phyloP scores from a whole-genome alignment of 2,888 invertebrate genomes.

The Drosophila kuntzei region DNA sequence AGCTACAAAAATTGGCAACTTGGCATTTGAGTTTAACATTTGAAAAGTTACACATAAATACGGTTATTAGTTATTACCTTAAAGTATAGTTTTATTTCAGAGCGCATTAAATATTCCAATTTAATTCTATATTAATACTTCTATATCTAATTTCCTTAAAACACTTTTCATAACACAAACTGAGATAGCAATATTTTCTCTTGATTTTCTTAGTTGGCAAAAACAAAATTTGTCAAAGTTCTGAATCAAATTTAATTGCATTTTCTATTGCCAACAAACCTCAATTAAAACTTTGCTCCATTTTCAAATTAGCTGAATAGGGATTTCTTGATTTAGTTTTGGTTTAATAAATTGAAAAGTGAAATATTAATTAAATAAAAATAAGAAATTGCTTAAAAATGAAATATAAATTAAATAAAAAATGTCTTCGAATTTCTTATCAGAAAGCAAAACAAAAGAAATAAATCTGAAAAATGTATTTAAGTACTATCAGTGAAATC shows the following conservation, averaged over 20 bases:
- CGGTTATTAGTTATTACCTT: conserved; percentile 47
- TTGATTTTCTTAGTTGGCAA: conserved; percentile 5
- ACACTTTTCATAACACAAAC: background rate
- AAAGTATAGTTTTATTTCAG: conserved; percentile 17
- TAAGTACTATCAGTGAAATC: conserved; percentile 27
- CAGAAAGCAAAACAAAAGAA: background rate
- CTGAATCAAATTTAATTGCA: conserved; percentile 61
- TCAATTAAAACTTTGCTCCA: conserved; percentile 66
- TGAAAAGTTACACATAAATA: conserved; percentile 57
- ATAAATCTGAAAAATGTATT: conserved; percentile 7
- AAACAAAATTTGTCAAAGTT: conserved; percentile 46
- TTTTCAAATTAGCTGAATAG: conserved; percentile 42
- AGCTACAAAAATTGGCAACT: conserved; percentile 42
- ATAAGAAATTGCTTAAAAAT: background rate
- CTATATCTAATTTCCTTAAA: background rate
- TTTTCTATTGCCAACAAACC: conserved; percentile 58
- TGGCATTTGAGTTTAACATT: conserved; percentile 42
- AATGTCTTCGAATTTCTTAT: background rate
- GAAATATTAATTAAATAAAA: background rate
- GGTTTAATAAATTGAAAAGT: background rate
- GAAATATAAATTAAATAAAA: background rate
- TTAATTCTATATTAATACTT: background rate
- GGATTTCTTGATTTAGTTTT: conserved; percentile 19
- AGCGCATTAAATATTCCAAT: conserved; percentile 5
- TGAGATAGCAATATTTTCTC: background rate